These are phyloP conservation scores for Heliconius cydno DNA, from an alignment of 2,888 invertebrate species.

Conservation along the genomic window DNA sequence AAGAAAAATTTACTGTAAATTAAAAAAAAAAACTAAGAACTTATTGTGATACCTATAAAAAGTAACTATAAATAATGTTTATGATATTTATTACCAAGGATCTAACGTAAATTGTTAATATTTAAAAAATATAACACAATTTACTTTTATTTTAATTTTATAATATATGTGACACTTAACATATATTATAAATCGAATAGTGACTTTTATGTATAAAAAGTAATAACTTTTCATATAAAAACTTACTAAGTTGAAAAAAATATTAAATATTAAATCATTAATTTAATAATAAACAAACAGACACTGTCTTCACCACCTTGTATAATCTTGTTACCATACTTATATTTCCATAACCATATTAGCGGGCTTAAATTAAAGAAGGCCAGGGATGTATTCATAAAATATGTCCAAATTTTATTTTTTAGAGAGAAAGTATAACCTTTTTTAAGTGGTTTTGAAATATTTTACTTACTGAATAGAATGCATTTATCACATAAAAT, in stretches of 20 bases:
- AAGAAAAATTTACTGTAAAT: too few relatives aligned
- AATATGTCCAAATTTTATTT: not conserved
- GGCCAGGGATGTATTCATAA: conserved; percentile 58
- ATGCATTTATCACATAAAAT: not conserved
- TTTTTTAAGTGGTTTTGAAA: not conserved
- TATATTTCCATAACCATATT: conserved; percentile 68
- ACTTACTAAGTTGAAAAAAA: not conserved
- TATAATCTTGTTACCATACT: conserved; percentile 71
- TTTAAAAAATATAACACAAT: too few relatives aligned
- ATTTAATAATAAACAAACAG: not conserved
- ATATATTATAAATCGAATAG: too few relatives aligned
- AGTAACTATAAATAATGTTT: too few relatives aligned
- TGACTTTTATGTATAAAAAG: too few relatives aligned
- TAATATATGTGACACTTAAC: too few relatives aligned
- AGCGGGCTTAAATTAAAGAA: conserved; percentile 61
- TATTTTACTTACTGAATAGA: not conserved
- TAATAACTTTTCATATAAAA: not conserved
- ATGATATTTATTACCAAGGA: too few relatives aligned
- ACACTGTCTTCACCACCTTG: conserved; percentile 20
- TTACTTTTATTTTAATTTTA: too few relatives aligned
- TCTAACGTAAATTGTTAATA: too few relatives aligned
- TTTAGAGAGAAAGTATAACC: not conserved
- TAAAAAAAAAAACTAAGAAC: too few relatives aligned
- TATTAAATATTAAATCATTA: not conserved
- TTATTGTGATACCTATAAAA: too few relatives aligned